Evolutionary conservation across 2,113 vertebrate genomes (phyloP).

Genomic region (Engraulis encrasicolus): DNA sequence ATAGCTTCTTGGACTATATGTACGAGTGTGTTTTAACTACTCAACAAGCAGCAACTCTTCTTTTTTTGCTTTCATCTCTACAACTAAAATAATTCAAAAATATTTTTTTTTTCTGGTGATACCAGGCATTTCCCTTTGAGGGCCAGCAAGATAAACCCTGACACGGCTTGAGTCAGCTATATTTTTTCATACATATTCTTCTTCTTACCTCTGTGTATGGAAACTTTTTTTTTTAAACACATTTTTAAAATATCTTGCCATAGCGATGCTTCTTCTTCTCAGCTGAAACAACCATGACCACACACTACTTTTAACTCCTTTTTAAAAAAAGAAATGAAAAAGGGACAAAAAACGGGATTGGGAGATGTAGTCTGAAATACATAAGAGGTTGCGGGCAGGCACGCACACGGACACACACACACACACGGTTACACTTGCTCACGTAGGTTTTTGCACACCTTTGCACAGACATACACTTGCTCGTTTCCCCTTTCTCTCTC

Average conservation of each 20-base stretch:
- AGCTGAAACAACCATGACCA: slow-evolving; percentile 51
- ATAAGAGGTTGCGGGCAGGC: neutral
- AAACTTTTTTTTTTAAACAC: slow-evolving; percentile 46
- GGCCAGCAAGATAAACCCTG: slow-evolving; percentile 42
- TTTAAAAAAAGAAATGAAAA: slow-evolving; percentile 36
- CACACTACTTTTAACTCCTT: slow-evolving; percentile 46
- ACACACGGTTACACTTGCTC: neutral
- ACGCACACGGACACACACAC: neutral
- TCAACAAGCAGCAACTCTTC: slow-evolving; percentile 25
- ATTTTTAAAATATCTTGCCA: slow-evolving; percentile 54
- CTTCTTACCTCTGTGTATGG: slow-evolving; percentile 33
- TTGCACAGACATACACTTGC: too few relatives aligned
- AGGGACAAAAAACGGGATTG: neutral
- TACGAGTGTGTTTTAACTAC: slow-evolving; percentile 16
- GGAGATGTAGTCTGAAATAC: slow-evolving; percentile 34
- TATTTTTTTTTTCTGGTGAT: slow-evolving; percentile 38
- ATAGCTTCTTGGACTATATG: neutral
- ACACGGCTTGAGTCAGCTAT: slow-evolving; percentile 31
- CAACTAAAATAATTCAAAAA: slow-evolving; percentile 39
- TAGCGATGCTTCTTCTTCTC: slow-evolving; percentile 43
- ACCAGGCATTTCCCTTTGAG: slow-evolving; percentile 55
- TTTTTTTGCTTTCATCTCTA: slow-evolving; percentile 44
- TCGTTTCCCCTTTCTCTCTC: neutral
- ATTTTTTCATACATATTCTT: slow-evolving; percentile 31
- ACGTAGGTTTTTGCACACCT: neutral